A percentile compares a stretch with the other conserved stretches of the same genome.
phyloP scores from a whole-genome alignment of 2,888 invertebrate genomes.

The Pemphredon lugubris region DNA sequence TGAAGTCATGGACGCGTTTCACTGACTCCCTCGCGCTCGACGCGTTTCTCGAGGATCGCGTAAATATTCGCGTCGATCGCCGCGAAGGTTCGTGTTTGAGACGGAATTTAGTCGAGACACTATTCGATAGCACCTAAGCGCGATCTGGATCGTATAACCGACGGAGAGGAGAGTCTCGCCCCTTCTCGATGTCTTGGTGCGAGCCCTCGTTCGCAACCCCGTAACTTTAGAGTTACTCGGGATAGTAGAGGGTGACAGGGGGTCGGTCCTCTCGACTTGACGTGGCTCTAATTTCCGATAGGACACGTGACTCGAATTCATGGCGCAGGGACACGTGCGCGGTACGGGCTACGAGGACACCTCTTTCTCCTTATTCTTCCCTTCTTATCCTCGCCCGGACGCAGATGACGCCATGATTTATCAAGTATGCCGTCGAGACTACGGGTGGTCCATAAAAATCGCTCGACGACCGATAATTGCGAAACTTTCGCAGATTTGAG shows the following conservation, averaged over 20 bases:
- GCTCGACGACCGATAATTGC: too few species aligned
- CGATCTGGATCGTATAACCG: constrained; percentile 56
- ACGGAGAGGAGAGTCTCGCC: constrained; percentile 1
- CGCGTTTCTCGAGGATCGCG: background rate
- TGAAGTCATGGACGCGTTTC: background rate
- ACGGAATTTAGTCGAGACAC: too few species aligned
- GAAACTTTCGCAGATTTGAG: too few species aligned
- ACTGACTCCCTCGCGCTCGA: background rate
- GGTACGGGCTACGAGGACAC: constrained; percentile 22
- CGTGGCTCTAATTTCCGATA: constrained; percentile 79
- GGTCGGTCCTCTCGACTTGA: constrained; percentile 57
- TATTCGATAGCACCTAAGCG: too few species aligned
- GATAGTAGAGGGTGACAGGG: constrained; percentile 15
- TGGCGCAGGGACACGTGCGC: constrained; percentile 53
- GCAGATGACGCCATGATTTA: constrained; percentile 60
- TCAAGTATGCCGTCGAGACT: constrained; percentile 14
- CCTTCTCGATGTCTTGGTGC: constrained; percentile 27
- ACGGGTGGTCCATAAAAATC: constrained; percentile 30
- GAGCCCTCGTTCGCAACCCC: constrained; percentile 45
- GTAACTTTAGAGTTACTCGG: constrained; percentile 56
- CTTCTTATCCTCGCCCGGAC: constrained; percentile 45
- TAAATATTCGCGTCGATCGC: background rate
- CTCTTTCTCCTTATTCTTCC: constrained; percentile 44
- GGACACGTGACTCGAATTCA: constrained; percentile 78
- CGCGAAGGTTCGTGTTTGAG: too few species aligned